Percentiles rank a stretch among this genome's conserved stretches.
These are phyloP conservation scores for Acrocyrtus sp. DNA, from an alignment of 2,888 invertebrate genomes.

Conservation along the genomic window DNA sequence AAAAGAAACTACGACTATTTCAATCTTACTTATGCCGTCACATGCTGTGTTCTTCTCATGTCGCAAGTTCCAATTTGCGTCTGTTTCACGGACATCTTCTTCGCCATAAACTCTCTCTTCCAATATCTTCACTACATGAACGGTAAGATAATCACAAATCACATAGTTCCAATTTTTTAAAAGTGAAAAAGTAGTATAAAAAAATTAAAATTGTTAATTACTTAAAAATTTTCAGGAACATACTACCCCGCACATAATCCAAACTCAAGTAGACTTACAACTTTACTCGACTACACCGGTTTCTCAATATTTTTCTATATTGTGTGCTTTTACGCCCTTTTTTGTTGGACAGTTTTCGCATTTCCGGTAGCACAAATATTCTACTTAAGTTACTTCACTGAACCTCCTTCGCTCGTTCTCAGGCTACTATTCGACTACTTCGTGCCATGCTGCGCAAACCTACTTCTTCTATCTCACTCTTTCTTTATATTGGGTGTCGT, in stretches of 20 bases:
- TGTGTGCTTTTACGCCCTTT: too few species aligned
- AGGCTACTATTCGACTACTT: background rate
- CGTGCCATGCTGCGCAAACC: background rate
- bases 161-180: too few species aligned
- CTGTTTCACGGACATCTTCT: background rate
- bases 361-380: background rate
- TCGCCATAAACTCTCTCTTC: background rate
- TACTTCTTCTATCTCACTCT: background rate
- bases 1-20: too few species aligned
- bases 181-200: background rate
- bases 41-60: too few species aligned
- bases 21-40: too few species aligned
- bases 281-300: background rate
- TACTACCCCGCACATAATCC: slow-evolving; percentile 1
- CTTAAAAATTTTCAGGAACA: background rate
- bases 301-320: too few species aligned
- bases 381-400: too few species aligned
- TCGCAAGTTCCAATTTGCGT: too few species aligned
- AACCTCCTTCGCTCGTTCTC: too few species aligned
- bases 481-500: too few species aligned
- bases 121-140: slow-evolving; percentile 4
- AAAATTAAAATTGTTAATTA: background rate
- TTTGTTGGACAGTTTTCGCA: background rate
- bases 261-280: background rate
- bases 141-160: slow-evolving; percentile 4